These are phyloP conservation scores for Bimastos eiseni DNA, from an alignment of 2,888 invertebrate species.

Conservation along the genomic window DNA sequence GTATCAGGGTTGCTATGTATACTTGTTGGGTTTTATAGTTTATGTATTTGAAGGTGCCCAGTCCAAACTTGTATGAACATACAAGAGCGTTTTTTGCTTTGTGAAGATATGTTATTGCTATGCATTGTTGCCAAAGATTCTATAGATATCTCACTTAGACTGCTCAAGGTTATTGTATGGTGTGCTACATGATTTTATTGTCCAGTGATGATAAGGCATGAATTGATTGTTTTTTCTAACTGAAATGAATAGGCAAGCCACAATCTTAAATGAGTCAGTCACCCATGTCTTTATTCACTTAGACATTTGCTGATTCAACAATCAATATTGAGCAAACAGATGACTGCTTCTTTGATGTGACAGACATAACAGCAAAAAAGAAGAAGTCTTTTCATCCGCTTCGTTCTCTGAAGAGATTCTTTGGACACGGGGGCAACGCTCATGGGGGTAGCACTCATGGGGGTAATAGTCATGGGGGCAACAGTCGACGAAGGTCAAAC, in stretches of 20 bases:
- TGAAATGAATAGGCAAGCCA: background rate
- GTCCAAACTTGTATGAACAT: no score
- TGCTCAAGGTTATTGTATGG: background rate
- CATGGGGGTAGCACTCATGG: background rate
- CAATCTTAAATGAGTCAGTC: background rate
- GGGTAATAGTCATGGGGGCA: background rate
- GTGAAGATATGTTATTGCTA: no score
- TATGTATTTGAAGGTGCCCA: background rate
- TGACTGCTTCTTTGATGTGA: background rate
- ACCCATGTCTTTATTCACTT: background rate
- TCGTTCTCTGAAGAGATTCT: conserved; percentile 13
- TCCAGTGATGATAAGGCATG: background rate
- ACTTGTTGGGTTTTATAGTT: background rate
- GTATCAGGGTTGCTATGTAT: background rate
- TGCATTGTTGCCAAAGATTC: background rate
- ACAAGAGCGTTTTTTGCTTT: no score
- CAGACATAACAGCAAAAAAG: conserved; percentile 22
- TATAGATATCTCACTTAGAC: background rate
- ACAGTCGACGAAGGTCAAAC: background rate
- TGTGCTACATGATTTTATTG: background rate
- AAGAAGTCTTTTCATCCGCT: conserved; percentile 22
- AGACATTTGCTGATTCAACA: background rate
- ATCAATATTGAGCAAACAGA: background rate
- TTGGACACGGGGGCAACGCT: background rate
- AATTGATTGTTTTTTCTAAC: background rate